A percentile compares a stretch with the other conserved stretches of the same genome.
Evolutionary conservation across 2,888 invertebrate species (phyloP).

Genomic region (Cyclophora punctaria): DNA sequence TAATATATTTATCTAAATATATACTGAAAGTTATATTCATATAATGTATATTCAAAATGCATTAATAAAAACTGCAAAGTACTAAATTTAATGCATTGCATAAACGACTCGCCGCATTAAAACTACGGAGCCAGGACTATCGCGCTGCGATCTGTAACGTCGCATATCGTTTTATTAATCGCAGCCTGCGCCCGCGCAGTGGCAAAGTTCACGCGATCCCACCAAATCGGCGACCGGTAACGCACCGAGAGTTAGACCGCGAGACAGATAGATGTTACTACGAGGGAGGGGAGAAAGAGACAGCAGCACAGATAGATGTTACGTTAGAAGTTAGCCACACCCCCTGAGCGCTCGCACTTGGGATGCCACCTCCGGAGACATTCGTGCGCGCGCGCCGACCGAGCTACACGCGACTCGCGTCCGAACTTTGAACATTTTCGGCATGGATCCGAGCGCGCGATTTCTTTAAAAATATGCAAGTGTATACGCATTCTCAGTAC

Average conservation of each 20-base stretch:
- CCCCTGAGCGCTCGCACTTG: slow-evolving; percentile 48
- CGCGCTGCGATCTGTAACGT: slow-evolving; percentile 60
- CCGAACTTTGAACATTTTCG: slow-evolving; percentile 34
- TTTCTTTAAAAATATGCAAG: slow-evolving; percentile 13
- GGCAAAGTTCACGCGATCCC: slow-evolving; percentile 71
- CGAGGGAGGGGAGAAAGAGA: slow-evolving; percentile 31
- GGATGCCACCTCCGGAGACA: slow-evolving; percentile 65
- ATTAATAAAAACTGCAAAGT: too few relatives aligned
- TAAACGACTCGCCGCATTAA: slow-evolving; percentile 30
- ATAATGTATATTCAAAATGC: too few relatives aligned
- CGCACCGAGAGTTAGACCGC: slow-evolving; percentile 56
- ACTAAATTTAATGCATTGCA: slow-evolving; percentile 21
- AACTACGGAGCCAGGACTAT: slow-evolving; percentile 52
- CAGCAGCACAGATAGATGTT: slow-evolving; percentile 53
- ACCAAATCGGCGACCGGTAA: slow-evolving; percentile 53
- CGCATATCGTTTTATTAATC: slow-evolving; percentile 64
- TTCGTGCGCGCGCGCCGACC: slow-evolving; percentile 71
- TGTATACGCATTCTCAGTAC: slow-evolving; percentile 1
- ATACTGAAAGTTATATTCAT: too few relatives aligned
- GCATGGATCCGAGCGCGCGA: slow-evolving; percentile 50
- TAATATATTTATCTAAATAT: too few relatives aligned
- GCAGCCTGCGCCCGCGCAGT: slow-evolving; percentile 49
- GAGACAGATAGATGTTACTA: slow-evolving; percentile 27
- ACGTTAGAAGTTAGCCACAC: slow-evolving; percentile 70
- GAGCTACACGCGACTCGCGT: slow-evolving; percentile 49